phyloP scores from a whole-genome alignment of 2,888 invertebrate species.

The Chrysotoxum bicinctum region DNA sequence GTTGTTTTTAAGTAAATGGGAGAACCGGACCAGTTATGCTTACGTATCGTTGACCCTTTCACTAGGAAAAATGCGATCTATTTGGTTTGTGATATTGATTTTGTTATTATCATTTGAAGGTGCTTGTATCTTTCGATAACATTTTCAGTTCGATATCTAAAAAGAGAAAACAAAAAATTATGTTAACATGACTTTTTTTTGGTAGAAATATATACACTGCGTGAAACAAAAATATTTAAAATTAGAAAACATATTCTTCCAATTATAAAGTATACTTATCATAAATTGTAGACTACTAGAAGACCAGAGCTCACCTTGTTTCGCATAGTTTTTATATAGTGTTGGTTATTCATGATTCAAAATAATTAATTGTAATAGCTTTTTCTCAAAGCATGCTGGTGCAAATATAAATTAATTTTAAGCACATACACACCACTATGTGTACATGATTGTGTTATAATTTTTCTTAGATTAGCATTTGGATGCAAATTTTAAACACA shows the following conservation, averaged over 20 bases:
- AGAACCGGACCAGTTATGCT: slow-evolving; percentile 31
- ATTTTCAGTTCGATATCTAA: slow-evolving; percentile 26
- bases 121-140: slow-evolving; percentile 11
- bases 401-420: too few relatives aligned
- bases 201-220: neutral
- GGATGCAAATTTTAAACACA: too few relatives aligned
- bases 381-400: too few relatives aligned
- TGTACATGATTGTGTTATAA: too few relatives aligned
- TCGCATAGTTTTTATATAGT: neutral
- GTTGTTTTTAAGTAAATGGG: slow-evolving; percentile 6
- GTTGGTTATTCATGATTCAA: neutral
- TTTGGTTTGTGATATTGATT: slow-evolving; percentile 8
- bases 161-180: slow-evolving; percentile 24
- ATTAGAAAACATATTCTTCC: slow-evolving; percentile 2
- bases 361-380: too few relatives aligned
- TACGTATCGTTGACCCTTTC: slow-evolving; percentile 46
- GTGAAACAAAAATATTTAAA: too few relatives aligned
- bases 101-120: slow-evolving; percentile 44
- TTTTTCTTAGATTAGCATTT: too few relatives aligned
- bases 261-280: neutral
- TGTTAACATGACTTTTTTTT: neutral
- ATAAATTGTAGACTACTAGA: neutral
- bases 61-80: slow-evolving; percentile 17
- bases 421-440: too few relatives aligned
- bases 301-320: neutral